These are phyloP conservation scores for Mesaphorura yosii DNA, from an alignment of 1,140 invertebrate genomes.

Conservation along the genomic window DNA sequence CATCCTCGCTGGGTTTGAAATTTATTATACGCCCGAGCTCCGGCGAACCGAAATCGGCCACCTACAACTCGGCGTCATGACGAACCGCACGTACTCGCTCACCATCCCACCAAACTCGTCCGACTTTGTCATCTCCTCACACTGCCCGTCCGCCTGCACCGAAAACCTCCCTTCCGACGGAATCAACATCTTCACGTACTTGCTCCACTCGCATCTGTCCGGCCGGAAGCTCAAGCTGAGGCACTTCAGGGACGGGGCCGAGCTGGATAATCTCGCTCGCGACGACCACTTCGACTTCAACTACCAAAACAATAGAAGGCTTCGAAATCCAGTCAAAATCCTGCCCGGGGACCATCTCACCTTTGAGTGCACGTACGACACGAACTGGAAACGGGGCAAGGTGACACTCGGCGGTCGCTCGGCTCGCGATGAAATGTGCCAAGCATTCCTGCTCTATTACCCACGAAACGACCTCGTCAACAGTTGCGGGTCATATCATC, in stretches of 20 bases:
- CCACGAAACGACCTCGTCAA: background rate
- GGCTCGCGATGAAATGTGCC: slow-evolving; percentile 12
- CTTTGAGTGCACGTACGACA: slow-evolving; percentile 13
- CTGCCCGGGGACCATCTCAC: background rate
- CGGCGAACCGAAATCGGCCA: background rate
- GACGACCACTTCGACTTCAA: slow-evolving; percentile 54
- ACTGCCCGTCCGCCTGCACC: background rate
- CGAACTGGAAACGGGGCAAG: slow-evolving; percentile 6
- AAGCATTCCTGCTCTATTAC: slow-evolving; percentile 5
- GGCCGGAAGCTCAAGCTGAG: slow-evolving; percentile 47
- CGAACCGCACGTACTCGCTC: background rate
- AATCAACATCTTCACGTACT: background rate
- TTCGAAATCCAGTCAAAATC: background rate
- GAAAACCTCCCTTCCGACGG: background rate
- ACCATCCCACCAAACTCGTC: background rate
- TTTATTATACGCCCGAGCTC: background rate
- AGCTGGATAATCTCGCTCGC: slow-evolving; percentile 50
- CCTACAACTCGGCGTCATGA: background rate
- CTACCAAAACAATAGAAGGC: slow-evolving; percentile 41
- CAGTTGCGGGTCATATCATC: background rate
- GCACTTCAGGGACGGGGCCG: slow-evolving; percentile 48
- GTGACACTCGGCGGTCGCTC: background rate
- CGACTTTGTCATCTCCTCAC: background rate
- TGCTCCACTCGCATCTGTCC: background rate
- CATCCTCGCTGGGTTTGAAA: background rate